Evolutionary conservation across 1,140 invertebrate genomes (phyloP).

Genomic region (Diplogasteroides magnus): DNA sequence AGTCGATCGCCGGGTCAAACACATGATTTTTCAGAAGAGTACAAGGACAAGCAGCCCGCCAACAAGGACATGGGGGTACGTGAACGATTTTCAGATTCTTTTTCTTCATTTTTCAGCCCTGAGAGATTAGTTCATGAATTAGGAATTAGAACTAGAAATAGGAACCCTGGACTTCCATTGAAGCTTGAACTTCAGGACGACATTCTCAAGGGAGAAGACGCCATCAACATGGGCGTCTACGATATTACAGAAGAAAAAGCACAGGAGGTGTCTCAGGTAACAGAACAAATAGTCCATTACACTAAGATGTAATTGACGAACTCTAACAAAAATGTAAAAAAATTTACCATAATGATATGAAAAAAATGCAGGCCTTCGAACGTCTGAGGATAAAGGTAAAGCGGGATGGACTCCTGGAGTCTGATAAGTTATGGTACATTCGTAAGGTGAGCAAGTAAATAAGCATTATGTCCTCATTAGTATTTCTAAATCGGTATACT

Average conservation of each 20-base stretch:
- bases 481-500: neutral
- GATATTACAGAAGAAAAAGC: constrained; percentile 36
- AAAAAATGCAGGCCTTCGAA: no score
- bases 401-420: constrained; percentile 44
- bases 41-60: constrained; percentile 22
- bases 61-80: constrained; percentile 18
- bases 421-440: constrained; percentile 37
- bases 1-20: no score
- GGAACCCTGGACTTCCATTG: no score
- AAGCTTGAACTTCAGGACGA: constrained; percentile 21
- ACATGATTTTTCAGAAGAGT: no score
- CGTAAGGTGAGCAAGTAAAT: no score
- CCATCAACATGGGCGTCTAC: constrained; percentile 49
- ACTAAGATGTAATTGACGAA: constrained; percentile 30
- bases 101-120: no score
- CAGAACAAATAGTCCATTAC: neutral
- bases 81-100: neutral
- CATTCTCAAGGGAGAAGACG: constrained; percentile 38
- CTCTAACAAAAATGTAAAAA: constrained; percentile 39
- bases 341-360: no score
- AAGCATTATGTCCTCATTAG: no score
- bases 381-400: no score
- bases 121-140: no score
- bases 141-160: no score
- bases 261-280: constrained; percentile 39